These are phyloP conservation scores for Neolamprologus brichardi DNA, from an alignment of 2,113 vertebrate species.

Conservation along the genomic window DNA sequence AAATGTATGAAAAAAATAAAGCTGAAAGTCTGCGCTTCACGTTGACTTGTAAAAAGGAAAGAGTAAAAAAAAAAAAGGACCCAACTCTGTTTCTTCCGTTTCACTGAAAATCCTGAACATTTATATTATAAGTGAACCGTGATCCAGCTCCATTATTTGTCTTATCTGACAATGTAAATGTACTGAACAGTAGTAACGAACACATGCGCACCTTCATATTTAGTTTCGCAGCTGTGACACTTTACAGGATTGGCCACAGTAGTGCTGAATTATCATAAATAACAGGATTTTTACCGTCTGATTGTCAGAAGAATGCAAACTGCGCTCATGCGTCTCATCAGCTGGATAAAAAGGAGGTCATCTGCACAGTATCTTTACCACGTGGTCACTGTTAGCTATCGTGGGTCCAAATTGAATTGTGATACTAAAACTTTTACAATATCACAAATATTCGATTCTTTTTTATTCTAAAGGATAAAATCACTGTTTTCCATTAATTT, in stretches of 20 bases:
- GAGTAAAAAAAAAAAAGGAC: fast-evolving
- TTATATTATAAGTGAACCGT: not conserved
- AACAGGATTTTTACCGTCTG: not conserved
- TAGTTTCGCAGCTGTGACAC: not conserved
- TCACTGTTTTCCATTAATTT: fast-evolving
- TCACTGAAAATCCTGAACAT: not conserved
- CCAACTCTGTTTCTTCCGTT: fast-evolving
- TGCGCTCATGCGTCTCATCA: not conserved
- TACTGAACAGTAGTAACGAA: not conserved
- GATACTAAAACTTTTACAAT: not conserved
- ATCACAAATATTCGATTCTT: not conserved
- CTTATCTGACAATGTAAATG: not conserved
- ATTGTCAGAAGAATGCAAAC: not conserved
- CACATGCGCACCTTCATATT: not conserved
- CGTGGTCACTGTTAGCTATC: not conserved
- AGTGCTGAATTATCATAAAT: not conserved
- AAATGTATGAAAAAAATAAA: not conserved
- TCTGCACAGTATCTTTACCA: not conserved
- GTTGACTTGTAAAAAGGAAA: not conserved
- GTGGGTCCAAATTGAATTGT: not conserved
- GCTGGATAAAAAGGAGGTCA: not conserved
- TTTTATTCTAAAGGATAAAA: not conserved
- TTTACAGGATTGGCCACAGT: not conserved
- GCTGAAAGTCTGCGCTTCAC: not conserved
- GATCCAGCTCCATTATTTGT: not conserved